Conservation (phyloP, 53 echinoderm and acorn worm genomes). For the Henricia sp. region DNA sequence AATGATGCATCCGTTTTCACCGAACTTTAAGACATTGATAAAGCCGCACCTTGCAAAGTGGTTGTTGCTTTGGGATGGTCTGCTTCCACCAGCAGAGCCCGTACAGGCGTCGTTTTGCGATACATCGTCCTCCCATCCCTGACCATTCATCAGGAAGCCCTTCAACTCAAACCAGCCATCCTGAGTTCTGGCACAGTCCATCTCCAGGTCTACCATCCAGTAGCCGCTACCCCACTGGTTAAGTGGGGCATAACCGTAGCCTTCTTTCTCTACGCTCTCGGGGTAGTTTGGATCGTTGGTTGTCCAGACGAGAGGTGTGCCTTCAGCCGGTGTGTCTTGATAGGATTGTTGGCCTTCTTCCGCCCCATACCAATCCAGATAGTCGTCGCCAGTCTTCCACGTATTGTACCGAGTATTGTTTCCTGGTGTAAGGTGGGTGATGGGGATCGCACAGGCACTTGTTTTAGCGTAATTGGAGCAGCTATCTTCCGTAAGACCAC, state of each 20-base stretch:
- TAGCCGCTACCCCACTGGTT: constrained; percentile 86
- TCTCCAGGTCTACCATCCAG: constrained; percentile 90
- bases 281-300: constrained; percentile 66
- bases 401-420: constrained; percentile 67
- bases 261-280: constrained; percentile 55
- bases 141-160: constrained; percentile 56
- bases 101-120: constrained; percentile 53
- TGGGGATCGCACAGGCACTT: constrained; percentile 76
- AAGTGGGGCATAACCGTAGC: constrained; percentile 79
- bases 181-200: constrained; percentile 78
- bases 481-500: constrained; percentile 76
- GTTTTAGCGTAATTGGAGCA: constrained; percentile 63
- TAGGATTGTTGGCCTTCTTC: constrained; percentile 64
- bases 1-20: constrained; percentile 66
- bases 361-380: constrained; percentile 72
- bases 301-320: constrained; percentile 89
- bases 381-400: constrained; percentile 72
- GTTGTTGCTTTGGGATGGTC: constrained; percentile 66
- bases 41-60: constrained; percentile 83
- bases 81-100: constrained; percentile 72
- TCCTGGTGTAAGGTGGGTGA: constrained; percentile 74
- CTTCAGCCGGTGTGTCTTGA: constrained; percentile 24
- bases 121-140: constrained; percentile 79
- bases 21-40: constrained; percentile 78
- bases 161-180: constrained; percentile 93